Conservation (phyloP, 2,113 vertebrate genomes). For the Microcebus griseorufus region DNA sequence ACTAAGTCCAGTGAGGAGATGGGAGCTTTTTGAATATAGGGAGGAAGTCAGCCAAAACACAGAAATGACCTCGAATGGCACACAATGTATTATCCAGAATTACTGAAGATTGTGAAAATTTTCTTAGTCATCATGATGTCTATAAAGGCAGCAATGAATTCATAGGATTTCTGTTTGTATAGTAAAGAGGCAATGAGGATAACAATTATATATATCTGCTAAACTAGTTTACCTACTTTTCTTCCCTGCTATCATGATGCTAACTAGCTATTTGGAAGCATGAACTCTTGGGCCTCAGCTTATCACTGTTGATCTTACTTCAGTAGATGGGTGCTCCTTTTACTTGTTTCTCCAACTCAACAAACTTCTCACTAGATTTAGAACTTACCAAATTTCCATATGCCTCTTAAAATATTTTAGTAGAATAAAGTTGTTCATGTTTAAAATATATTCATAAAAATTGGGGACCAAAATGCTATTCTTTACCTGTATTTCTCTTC, state of each 20-base stretch:
- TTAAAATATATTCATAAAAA: slow-evolving; percentile 35
- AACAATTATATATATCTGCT: background rate
- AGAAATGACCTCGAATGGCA: background rate
- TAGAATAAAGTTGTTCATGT: background rate
- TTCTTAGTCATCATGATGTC: background rate
- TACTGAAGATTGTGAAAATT: background rate
- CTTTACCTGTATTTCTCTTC: background rate
- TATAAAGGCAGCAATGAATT: background rate
- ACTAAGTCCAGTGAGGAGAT: background rate
- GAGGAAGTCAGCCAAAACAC: background rate
- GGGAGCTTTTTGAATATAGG: background rate
- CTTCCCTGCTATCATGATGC: background rate
- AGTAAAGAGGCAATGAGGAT: background rate
- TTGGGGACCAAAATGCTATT: background rate
- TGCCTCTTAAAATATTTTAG: background rate
- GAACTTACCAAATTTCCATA: background rate
- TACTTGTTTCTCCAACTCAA: background rate
- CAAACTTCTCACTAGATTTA: background rate
- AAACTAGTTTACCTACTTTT: background rate
- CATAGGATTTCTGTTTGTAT: background rate
- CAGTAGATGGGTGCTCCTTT: background rate
- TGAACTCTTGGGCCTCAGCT: background rate
- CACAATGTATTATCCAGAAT: background rate
- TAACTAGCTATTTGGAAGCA: background rate
- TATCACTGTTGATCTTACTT: background rate